Conservation (phyloP, 2,888 invertebrate genomes). For the Trissoscelio sp. region DNA sequence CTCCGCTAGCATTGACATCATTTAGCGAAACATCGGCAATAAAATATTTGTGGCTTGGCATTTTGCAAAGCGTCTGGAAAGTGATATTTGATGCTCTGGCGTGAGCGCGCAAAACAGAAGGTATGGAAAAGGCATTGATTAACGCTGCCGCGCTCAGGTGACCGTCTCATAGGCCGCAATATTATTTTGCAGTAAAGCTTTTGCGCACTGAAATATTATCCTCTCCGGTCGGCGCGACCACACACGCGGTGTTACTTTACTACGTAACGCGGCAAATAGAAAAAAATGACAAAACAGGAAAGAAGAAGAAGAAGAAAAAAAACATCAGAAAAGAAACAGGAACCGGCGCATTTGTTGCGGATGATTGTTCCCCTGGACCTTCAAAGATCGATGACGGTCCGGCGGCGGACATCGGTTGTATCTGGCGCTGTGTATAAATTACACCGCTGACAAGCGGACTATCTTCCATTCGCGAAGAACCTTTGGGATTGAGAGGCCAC, state of each 20-base stretch:
- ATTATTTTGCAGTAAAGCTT: constrained; percentile 58
- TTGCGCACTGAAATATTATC: constrained; percentile 57
- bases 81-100: constrained; percentile 51
- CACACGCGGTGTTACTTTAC: constrained; percentile 56
- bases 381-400: constrained; percentile 58
- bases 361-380: constrained; percentile 37
- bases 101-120: constrained; percentile 54
- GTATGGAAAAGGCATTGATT: constrained; percentile 52
- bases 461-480: constrained; percentile 30
- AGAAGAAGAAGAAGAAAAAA: background rate
- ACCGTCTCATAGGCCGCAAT: constrained; percentile 58
- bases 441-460: constrained; percentile 42
- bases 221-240: constrained; percentile 47
- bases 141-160: constrained; percentile 42
- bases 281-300: constrained; percentile 6
- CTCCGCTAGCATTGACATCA: constrained; percentile 56
- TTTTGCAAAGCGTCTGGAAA: constrained; percentile 44
- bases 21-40: constrained; percentile 56
- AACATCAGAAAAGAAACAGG: background rate
- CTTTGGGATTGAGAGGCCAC: constrained; percentile 50
- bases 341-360: constrained; percentile 25
- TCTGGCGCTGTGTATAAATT: constrained; percentile 51
- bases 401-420: constrained; percentile 29
- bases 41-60: constrained; percentile 56
- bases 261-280: constrained; percentile 11